Percentiles rank a stretch among this genome's conserved stretches.
Evolutionary conservation across 2,888 invertebrate species (phyloP).

Genomic region (Charanyca ferruginea): DNA sequence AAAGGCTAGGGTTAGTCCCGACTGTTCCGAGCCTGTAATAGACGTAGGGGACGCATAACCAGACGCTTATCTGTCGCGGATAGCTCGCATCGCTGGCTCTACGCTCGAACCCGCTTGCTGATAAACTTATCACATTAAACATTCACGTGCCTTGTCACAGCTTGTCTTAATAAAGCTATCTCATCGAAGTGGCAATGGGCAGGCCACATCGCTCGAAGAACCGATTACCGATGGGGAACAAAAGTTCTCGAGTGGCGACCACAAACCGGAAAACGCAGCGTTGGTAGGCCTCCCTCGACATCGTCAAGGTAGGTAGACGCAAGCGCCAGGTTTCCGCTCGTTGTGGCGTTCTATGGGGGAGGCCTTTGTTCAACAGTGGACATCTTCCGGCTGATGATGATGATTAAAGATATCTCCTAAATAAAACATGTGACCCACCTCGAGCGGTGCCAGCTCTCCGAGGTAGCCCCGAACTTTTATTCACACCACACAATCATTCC

Average conservation of each 20-base stretch:
- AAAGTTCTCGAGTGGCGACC: too few species aligned
- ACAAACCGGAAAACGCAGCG: too few species aligned
- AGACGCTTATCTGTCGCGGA: constrained; percentile 51
- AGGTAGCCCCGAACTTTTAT: constrained; percentile 76
- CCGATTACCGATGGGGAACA: too few species aligned
- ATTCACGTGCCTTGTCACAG: constrained; percentile 55
- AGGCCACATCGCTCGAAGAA: too few species aligned
- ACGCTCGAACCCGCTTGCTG: constrained; percentile 33
- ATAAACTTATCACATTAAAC: constrained; percentile 69
- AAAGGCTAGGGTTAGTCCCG: constrained; percentile 25
- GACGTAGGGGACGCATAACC: constrained; percentile 48
- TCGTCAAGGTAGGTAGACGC: too few species aligned
- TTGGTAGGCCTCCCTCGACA: too few species aligned
- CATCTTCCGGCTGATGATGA: too few species aligned
- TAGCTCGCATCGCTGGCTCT: constrained; percentile 22
- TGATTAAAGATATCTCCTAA: too few species aligned
- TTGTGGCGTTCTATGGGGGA: too few species aligned
- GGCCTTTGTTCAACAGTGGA: too few species aligned
- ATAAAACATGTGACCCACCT: constrained; percentile 77
- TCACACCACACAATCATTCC: constrained; percentile 76
- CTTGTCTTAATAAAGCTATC: constrained; percentile 62
- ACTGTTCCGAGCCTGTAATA: constrained; percentile 42
- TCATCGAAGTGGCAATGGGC: too few species aligned
- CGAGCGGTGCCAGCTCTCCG: constrained; percentile 80
- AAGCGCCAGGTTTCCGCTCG: too few species aligned